Evolutionary conservation across 2,888 invertebrate genomes (phyloP).

Genomic region (Yponomeuta sedellus): DNA sequence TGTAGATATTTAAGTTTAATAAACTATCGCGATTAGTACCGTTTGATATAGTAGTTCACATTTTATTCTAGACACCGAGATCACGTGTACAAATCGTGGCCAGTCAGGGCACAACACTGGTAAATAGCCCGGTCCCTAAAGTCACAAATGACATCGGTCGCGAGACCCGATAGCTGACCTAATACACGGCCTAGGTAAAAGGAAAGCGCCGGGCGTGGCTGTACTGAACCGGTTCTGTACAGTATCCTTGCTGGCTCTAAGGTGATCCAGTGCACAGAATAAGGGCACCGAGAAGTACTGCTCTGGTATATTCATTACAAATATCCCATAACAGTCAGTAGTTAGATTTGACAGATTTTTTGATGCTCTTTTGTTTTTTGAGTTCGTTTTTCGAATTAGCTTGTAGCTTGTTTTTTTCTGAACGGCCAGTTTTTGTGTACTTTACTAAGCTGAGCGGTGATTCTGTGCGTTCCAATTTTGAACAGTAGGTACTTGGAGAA

Average conservation of each 20-base stretch:
- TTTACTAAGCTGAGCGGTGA: neutral
- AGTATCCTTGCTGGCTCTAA: constrained; percentile 64
- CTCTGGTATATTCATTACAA: neutral
- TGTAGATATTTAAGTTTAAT: no score
- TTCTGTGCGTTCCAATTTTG: neutral
- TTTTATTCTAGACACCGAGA: no score
- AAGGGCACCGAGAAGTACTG: neutral
- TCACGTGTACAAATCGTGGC: neutral
- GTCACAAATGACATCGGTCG: neutral
- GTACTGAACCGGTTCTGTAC: constrained; percentile 47
- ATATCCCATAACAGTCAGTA: no score
- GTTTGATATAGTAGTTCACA: no score
- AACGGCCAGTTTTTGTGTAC: no score
- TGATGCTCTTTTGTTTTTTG: no score
- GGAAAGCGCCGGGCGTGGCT: constrained; percentile 67
- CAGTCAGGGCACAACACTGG: neutral
- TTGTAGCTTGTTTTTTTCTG: no score
- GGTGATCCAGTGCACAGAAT: constrained; percentile 58
- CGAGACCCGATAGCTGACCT: constrained; percentile 27
- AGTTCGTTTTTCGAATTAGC: no score
- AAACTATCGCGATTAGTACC: no score
- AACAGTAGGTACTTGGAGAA: constrained; percentile 45
- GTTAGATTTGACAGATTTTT: no score
- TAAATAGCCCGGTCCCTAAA: neutral
- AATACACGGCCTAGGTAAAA: constrained; percentile 51